A percentile compares a stretch with the other conserved stretches of the same genome.
Evolutionary conservation across 2,888 invertebrate species (phyloP).

Genomic region (Patella caerulea): DNA sequence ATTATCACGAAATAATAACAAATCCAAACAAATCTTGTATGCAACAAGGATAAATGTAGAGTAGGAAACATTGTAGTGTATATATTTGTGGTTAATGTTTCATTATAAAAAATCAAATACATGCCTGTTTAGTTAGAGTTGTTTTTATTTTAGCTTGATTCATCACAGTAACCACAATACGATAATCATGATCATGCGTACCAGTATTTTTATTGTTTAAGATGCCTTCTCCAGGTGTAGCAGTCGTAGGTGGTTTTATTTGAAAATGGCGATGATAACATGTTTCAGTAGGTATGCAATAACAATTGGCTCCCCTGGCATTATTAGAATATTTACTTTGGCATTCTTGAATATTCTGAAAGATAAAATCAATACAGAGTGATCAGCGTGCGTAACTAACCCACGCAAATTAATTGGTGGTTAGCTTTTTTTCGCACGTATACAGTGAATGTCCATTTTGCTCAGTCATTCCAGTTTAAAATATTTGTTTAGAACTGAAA

Average conservation of each 20-base stretch:
- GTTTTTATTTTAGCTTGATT: constrained; percentile 48
- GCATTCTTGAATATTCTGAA: constrained; percentile 36
- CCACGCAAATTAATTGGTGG: too few species aligned
- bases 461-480: too few species aligned
- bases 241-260: constrained; percentile 33
- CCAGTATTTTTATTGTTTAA: constrained; percentile 33
- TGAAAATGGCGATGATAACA: constrained; percentile 49
- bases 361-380: not conserved
- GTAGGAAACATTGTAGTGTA: too few species aligned
- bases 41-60: too few species aligned
- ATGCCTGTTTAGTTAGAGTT: constrained; percentile 38
- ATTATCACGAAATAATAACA: too few species aligned
- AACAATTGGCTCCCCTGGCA: constrained; percentile 44
- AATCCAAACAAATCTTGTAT: too few species aligned
- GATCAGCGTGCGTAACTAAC: too few species aligned
- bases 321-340: constrained; percentile 31
- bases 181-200: constrained; percentile 51
- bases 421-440: too few species aligned
- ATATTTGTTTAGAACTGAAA: too few species aligned
- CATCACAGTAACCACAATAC: constrained; percentile 43
- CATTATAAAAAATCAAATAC: not conserved
- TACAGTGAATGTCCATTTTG: too few species aligned
- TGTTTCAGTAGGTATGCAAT: constrained; percentile 46
- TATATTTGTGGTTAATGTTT: too few species aligned
- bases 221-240: constrained; percentile 32